Conservation (phyloP, 2,113 vertebrate species). For the Miniopterus natalensis region DNA sequence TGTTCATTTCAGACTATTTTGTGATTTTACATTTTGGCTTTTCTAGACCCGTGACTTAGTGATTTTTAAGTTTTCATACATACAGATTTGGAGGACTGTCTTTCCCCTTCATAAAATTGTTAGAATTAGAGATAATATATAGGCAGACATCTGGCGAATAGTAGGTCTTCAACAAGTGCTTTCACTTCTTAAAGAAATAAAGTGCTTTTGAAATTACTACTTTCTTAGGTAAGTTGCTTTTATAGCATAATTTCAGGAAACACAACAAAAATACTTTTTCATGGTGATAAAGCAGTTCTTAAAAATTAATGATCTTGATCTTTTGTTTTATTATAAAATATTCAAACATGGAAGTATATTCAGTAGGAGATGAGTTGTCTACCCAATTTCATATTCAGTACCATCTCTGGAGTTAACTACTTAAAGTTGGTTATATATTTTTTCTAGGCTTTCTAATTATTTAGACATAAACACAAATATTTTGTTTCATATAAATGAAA, state of each 20-base stretch:
- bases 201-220: neutral
- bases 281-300: neutral
- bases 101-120: neutral
- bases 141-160: neutral
- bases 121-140: neutral
- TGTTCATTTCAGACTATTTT: neutral
- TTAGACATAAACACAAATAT: neutral
- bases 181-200: neutral
- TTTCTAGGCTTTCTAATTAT: neutral
- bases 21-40: conserved; percentile 6
- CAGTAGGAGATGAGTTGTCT: neutral
- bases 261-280: neutral
- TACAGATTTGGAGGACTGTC: neutral
- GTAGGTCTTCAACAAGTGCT: neutral
- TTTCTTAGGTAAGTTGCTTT: neutral
- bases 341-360: neutral
- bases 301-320: neutral
- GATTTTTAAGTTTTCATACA: conserved; percentile 9
- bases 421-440: neutral
- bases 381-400: neutral
- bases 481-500: conserved; percentile 10
- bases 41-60: neutral
- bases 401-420: neutral
- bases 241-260: conserved; percentile 9
- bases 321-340: conserved; percentile 57